Conservation (phyloP, 2,888 invertebrate genomes). For the Pachliopta kotzebuea region DNA sequence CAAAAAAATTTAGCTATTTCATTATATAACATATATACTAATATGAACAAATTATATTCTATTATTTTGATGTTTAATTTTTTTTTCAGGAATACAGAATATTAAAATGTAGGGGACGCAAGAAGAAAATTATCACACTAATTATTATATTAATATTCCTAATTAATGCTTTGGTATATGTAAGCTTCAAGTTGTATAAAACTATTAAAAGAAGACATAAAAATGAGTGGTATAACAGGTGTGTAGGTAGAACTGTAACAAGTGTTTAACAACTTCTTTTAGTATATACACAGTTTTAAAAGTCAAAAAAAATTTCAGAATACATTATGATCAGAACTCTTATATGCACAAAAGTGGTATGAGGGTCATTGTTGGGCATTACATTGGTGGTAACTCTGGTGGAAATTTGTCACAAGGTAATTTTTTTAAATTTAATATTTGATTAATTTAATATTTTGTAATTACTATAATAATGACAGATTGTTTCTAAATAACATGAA, state of each 20-base stretch:
- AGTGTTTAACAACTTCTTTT: background rate
- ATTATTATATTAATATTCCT: slow-evolving; percentile 57
- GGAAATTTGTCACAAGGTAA: slow-evolving; percentile 89
- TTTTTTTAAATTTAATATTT: slow-evolving; percentile 18
- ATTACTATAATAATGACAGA: too few relatives aligned
- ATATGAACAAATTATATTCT: background rate
- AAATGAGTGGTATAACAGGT: slow-evolving; percentile 64
- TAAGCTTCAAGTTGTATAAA: slow-evolving; percentile 64
- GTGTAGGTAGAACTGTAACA: background rate
- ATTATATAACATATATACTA: background rate
- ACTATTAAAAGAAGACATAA: slow-evolving; percentile 53
- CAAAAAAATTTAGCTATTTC: too few relatives aligned
- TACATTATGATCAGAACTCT: slow-evolving; percentile 82
- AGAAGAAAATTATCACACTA: slow-evolving; percentile 61
- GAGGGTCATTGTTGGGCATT: slow-evolving; percentile 93
- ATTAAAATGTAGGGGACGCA: slow-evolving; percentile 64
- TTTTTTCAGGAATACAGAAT: slow-evolving; percentile 63
- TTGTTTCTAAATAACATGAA: too few relatives aligned
- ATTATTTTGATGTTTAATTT: slow-evolving; percentile 1
- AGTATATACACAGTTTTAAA: background rate
- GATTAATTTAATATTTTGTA: too few relatives aligned
- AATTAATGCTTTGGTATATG: slow-evolving; percentile 67
- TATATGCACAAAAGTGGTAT: slow-evolving; percentile 88
- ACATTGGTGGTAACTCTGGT: slow-evolving; percentile 90
- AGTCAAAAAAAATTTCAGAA: slow-evolving; percentile 51